Percentiles rank a stretch among this genome's conserved stretches.
Evolutionary conservation across 2,888 invertebrate species (phyloP).

Genomic region (Busseola fusca): DNA sequence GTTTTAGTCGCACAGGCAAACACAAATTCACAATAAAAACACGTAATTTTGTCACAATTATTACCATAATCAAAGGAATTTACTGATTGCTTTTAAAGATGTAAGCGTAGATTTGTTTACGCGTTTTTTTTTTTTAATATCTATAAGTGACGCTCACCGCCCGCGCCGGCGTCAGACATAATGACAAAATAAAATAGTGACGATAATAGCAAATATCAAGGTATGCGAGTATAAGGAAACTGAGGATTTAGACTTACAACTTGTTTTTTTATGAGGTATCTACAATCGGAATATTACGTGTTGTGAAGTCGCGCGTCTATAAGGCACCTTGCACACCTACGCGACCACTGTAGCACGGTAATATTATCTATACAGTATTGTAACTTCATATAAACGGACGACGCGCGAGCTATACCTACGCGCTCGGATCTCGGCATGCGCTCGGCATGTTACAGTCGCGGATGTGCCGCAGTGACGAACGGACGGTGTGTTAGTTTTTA

Average conservation of each 20-base stretch:
- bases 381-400: too few species aligned
- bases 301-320: too few species aligned
- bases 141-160: neutral
- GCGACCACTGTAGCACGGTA: too few species aligned
- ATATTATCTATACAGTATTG: too few species aligned
- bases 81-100: neutral
- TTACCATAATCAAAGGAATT: constrained; percentile 12
- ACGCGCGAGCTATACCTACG: too few species aligned
- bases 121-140: neutral
- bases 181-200: neutral
- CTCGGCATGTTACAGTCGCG: too few species aligned
- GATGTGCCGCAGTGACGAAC: too few species aligned
- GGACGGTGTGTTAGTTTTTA: too few species aligned
- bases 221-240: constrained; percentile 1
- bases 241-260: neutral
- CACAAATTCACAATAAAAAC: neutral
- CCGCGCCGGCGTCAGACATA: neutral
- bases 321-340: too few species aligned
- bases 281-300: too few species aligned
- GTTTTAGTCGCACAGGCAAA: neutral
- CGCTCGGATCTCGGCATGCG: too few species aligned
- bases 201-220: neutral
- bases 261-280: neutral
- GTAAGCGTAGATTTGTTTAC: neutral
- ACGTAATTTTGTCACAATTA: neutral